phyloP scores from a whole-genome alignment of 2,113 vertebrate species.

The Bufo gargarizans region DNA sequence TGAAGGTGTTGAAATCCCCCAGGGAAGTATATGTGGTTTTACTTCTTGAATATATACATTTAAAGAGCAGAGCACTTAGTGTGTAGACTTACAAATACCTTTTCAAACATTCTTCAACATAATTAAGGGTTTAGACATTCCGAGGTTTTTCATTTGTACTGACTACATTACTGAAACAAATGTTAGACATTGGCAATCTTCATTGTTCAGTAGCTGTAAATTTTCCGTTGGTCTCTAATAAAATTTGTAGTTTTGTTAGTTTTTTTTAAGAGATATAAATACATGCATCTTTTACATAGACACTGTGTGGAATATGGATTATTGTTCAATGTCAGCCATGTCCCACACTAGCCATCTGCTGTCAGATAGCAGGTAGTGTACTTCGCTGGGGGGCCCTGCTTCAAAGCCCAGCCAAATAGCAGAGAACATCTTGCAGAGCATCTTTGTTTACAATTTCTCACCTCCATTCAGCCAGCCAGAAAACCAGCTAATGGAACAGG shows the following conservation, averaged over 20 bases:
- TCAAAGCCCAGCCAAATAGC: too few relatives aligned
- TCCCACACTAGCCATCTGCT: too few relatives aligned
- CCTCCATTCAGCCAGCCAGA: too few relatives aligned
- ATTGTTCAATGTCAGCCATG: too few relatives aligned
- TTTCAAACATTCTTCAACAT: conserved; percentile 24
- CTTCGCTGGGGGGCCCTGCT: too few relatives aligned
- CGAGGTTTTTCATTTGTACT: background rate
- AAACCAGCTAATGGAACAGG: too few relatives aligned
- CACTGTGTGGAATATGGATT: too few relatives aligned
- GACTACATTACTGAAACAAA: background rate
- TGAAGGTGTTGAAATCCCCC: background rate
- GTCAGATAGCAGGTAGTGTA: too few relatives aligned
- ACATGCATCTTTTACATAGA: too few relatives aligned
- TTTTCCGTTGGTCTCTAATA: conserved; percentile 3
- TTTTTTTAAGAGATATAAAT: too few relatives aligned
- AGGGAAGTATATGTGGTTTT: background rate
- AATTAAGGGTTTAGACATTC: conserved; percentile 46
- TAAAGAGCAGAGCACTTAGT: background rate
- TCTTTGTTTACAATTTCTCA: too few relatives aligned
- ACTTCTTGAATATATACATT: background rate
- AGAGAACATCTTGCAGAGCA: too few relatives aligned
- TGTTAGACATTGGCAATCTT: background rate
- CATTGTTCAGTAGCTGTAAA: background rate
- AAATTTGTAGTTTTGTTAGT: background rate
- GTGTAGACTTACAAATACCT: conserved; percentile 6